phyloP scores from a whole-genome alignment of 2,113 vertebrate genomes.

The Castor canadensis region DNA sequence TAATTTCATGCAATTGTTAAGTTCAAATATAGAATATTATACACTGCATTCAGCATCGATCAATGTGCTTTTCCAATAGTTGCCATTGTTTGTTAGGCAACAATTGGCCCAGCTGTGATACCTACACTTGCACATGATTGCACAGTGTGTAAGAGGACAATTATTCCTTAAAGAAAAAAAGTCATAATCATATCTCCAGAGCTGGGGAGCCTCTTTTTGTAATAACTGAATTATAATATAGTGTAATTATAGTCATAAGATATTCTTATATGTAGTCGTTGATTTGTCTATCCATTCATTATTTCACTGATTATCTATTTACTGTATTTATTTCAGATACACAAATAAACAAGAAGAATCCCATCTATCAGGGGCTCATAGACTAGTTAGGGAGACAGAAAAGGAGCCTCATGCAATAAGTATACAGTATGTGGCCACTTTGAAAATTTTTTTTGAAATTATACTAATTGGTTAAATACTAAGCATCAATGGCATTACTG shows the following conservation, averaged over 20 bases:
- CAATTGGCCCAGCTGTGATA: not conserved
- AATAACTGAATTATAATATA: not conserved
- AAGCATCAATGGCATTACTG: not conserved
- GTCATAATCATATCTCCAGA: not conserved
- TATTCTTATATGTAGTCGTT: not conserved
- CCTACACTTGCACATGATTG: not conserved
- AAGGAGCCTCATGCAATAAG: not conserved
- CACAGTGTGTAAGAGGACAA: not conserved
- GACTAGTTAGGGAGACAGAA: not conserved
- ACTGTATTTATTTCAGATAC: not conserved
- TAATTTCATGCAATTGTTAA: not conserved
- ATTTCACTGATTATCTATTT: not conserved
- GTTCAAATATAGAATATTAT: not conserved
- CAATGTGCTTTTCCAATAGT: not conserved
- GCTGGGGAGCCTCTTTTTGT: not conserved
- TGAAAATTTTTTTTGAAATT: not conserved
- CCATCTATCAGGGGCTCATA: not conserved
- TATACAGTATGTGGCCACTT: not conserved
- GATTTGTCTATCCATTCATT: not conserved
- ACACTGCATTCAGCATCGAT: not conserved
- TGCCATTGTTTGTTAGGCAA: not conserved
- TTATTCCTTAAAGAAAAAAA: not conserved
- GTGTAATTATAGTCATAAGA: not conserved
- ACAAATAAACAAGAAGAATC: not conserved
- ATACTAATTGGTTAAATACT: not conserved